Evolutionary conservation across 2,888 invertebrate genomes (phyloP), one percentile per base, ranked within the genome.

Genomic region (Ernsta delagoae): DNA sequence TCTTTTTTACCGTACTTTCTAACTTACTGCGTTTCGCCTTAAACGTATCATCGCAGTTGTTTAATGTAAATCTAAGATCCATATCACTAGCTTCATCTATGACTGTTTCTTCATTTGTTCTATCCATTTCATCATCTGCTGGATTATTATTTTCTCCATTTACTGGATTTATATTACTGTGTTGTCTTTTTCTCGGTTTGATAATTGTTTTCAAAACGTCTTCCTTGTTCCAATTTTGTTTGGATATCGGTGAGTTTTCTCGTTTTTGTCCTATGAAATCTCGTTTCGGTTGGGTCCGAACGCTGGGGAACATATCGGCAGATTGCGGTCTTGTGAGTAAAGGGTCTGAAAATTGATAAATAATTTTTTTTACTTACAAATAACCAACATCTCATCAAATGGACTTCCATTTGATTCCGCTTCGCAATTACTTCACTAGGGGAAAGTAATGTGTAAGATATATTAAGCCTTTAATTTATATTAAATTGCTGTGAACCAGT

Each of bases 21-120:
- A 92, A 70, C 75, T 90, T 91, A 0, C 70, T 80, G 8, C 84
- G 79, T 71, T 88, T 90, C 7, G 81, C 80, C 0, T 78, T 74
- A 45, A 88, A 87, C 71, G 75, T 83, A 0, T 77, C 77, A 36
- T 82, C 83, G 31, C 71, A 68, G 62, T 72, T 74, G 43, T 68
- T 65, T 56, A 74, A 69, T 59, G 53, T 50, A 48, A 69, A 65
- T 34, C 71, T 48, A 59, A 70, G 65, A 5, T 54, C 24, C 36
- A 43, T 64, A 41, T 72, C 9, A 39, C 12, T 34, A 39, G 12
- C 3, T 12, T 36, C 57, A 36, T 34, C n/a, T 12, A 12, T 57
- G 4, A 5, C 34, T 56, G 31, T 31, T 39, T 36, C 12, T 31
- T 56, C 56, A 3, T n/a, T 56, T 5, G 6, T 1, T 36, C 9